These are phyloP conservation scores for Spialia ferax DNA, from an alignment of 2,888 invertebrate species.

Conservation along the genomic window DNA sequence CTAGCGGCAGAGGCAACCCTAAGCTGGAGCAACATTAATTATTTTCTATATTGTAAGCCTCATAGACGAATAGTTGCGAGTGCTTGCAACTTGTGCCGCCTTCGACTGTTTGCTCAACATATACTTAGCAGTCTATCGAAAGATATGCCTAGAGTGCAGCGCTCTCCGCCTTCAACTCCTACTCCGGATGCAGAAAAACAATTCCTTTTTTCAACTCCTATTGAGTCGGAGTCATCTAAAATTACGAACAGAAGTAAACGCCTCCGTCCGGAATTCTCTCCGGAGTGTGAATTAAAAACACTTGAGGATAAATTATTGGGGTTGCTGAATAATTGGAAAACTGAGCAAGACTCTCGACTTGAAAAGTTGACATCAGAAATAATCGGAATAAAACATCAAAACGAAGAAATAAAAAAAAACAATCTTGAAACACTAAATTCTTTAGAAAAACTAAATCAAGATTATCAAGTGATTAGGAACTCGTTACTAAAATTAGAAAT, in stretches of 20 bases:
- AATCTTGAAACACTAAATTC: not conserved
- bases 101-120: not conserved
- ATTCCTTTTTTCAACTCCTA: not conserved
- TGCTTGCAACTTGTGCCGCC: not conserved
- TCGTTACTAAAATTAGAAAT: not conserved
- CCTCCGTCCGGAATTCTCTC: not conserved
- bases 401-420: not conserved
- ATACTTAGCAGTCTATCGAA: not conserved
- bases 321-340: not conserved
- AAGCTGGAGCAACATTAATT: not conserved
- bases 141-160: not conserved
- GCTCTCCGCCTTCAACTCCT: conserved; percentile 7
- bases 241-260: not conserved
- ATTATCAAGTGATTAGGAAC: not conserved
- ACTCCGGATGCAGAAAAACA: not conserved
- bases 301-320: not conserved
- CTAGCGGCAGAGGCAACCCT: not conserved
- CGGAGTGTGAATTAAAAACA: not conserved
- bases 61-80: no score
- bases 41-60: not conserved
- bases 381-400: not conserved
- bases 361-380: not conserved
- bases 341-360: not conserved
- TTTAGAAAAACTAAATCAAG: not conserved
- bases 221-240: not conserved